These are phyloP conservation scores for Batillaria attramentaria DNA, from an alignment of 1,140 invertebrate species.

Conservation along the genomic window DNA sequence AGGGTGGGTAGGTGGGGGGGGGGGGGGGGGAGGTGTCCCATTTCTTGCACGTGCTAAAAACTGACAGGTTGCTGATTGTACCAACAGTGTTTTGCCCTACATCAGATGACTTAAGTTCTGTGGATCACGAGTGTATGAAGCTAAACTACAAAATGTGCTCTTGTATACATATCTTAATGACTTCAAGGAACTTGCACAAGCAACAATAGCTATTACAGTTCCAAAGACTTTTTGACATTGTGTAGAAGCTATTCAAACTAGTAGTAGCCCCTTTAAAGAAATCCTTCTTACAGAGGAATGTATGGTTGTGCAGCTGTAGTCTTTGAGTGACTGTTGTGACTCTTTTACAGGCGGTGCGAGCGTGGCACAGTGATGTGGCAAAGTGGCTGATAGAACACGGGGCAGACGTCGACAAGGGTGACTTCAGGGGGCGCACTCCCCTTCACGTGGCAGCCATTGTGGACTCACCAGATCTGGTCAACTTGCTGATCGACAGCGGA, in stretches of 20 bases:
- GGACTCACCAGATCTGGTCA: slow-evolving; percentile 65
- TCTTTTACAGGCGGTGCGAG: slow-evolving; percentile 56
- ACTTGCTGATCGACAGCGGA: slow-evolving; percentile 63
- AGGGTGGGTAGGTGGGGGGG: not conserved
- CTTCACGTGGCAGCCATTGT: slow-evolving; percentile 69
- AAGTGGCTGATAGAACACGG: slow-evolving; percentile 62
- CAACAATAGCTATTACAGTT: no score
- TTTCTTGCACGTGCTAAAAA: not conserved
- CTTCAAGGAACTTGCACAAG: not conserved
- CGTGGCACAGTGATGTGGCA: slow-evolving; percentile 66
- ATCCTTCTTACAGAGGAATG: not conserved
- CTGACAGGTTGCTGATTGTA: not conserved
- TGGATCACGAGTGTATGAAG: no score
- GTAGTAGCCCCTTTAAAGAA: not conserved
- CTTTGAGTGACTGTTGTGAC: not conserved
- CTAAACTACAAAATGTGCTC: not conserved
- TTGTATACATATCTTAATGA: not conserved
- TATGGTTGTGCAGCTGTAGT: not conserved
- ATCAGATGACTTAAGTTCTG: no score
- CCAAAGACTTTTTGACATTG: no score
- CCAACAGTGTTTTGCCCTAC: not conserved
- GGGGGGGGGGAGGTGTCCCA: not conserved
- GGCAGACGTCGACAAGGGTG: slow-evolving; percentile 60
- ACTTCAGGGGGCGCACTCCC: slow-evolving; percentile 64
- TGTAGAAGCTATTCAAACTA: not conserved